Percentiles rank a stretch among this genome's conserved stretches.
Evolutionary conservation across 1,140 invertebrate genomes (phyloP).

Genomic region (Gonatopus flavifemur): DNA sequence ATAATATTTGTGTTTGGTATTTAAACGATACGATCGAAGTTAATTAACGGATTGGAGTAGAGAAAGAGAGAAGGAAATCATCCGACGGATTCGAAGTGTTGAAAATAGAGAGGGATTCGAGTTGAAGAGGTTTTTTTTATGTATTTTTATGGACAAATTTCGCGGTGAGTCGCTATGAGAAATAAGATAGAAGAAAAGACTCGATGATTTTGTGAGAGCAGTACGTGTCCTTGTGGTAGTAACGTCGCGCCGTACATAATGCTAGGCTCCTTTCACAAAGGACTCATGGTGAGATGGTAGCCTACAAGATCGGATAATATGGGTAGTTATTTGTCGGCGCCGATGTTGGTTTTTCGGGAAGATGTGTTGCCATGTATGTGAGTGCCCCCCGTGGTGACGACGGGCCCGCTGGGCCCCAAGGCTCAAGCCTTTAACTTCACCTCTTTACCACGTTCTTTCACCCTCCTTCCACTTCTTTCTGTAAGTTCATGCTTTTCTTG

Average conservation of each 20-base stretch:
- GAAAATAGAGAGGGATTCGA: no score
- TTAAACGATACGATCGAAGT: no score
- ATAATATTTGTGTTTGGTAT: no score
- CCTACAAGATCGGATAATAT: constrained; percentile 56
- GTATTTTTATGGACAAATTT: no score
- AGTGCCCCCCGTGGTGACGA: constrained; percentile 51
- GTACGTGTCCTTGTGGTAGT: not conserved
- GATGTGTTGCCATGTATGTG: constrained; percentile 44
- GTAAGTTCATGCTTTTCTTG: not conserved
- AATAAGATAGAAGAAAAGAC: not conserved
- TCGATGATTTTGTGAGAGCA: no score
- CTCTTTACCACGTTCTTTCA: constrained; percentile 2
- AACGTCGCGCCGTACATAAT: constrained; percentile 42
- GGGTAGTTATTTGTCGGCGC: constrained; percentile 59
- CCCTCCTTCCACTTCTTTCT: not conserved
- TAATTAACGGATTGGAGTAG: no score
- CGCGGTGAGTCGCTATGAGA: not conserved
- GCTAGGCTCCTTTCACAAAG: constrained; percentile 44
- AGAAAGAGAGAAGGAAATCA: no score
- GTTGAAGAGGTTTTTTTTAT: no score
- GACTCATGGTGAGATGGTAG: constrained; percentile 56
- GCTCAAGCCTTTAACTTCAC: constrained; percentile 14
- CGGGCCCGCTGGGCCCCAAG: constrained; percentile 41
- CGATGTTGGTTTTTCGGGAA: constrained; percentile 55
- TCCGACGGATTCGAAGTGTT: no score